Evolutionary conservation across 2,113 vertebrate species (phyloP), one percentile per base, ranked within the genome.

Genomic region (Piaya cayana): DNA sequence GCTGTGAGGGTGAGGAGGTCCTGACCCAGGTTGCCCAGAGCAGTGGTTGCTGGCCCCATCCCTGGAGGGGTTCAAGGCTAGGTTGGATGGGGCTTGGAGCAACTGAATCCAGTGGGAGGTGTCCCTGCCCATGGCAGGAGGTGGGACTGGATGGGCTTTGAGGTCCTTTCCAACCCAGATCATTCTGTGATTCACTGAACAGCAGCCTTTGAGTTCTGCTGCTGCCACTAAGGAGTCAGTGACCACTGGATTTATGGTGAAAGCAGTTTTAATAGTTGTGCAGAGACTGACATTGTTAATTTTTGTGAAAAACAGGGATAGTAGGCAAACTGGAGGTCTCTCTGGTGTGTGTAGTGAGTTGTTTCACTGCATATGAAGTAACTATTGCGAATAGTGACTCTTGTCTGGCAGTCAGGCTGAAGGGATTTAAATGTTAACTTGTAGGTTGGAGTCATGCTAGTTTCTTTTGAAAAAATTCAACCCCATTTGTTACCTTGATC

Each of bases 171-270:
- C 21, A 49, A 49, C 47, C 47, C 22, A 11, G 21, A 23, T 21
- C 22, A 49, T 49, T 49, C 47, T 23, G 12, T 49, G 47, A 49
- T 49, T 49, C 47, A 11, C 21, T 23, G 47, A n/a, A 25, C 26
- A 62, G 52, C 37, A 72, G 49, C 58, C n/a, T n/a, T n/a, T n/a
- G n/a, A 25, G 23, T 59, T 27, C 75, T 88, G 45, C 39, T 30
- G 1, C 37, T 83, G 37, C 52, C 39, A 3, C 56, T 45, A 8
- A 53, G 49, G 36, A 26, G 10, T 23, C 36, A 0, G 0, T 23
- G 22, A 7, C 22, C 65, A 29, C 39, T 63, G 53, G 16, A 14
- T 43, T 30, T 42, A 25, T 2, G 1, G 1, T 15, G 34, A 27
- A 63, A 70, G 34, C 36, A 1, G 5, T 26, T 56, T 37, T 42